Evolutionary conservation across 2,797 vertebrate species (phyloP).

Genomic region (Phalloptychus januarius): DNA sequence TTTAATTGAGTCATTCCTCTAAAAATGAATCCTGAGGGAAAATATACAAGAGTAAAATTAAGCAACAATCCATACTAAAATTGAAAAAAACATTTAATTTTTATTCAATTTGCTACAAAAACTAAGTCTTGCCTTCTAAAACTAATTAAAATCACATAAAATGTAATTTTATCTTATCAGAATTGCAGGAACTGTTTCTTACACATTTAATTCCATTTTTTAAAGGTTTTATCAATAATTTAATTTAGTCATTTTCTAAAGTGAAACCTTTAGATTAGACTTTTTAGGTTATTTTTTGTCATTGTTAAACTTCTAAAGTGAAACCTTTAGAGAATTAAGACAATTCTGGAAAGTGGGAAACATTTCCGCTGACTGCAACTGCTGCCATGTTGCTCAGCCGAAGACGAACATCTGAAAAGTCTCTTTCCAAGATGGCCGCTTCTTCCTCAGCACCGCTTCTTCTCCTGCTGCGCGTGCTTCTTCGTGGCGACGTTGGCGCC

Average conservation of each 20-base stretch:
- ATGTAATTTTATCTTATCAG: neutral
- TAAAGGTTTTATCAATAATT: neutral
- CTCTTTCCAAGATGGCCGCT: constrained; percentile 75
- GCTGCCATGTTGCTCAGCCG: constrained; percentile 67
- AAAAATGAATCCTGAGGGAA: no score
- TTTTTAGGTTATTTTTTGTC: constrained; percentile 35
- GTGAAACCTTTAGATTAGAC: constrained; percentile 2
- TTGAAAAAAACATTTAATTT: no score
- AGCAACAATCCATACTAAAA: no score
- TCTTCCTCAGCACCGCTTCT: constrained; percentile 81
- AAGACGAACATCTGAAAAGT: constrained; percentile 74
- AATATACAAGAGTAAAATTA: no score
- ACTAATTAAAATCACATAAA: no score
- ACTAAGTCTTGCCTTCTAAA: neutral
- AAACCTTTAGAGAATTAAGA: constrained; percentile 79
- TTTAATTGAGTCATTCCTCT: no score
- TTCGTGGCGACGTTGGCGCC: constrained; percentile 68
- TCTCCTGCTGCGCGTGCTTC: constrained; percentile 81
- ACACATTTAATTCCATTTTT: neutral
- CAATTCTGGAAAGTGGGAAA: constrained; percentile 79
- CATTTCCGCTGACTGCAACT: constrained; percentile 66
- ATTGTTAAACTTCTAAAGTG: constrained; percentile 69
- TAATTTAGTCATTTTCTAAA: neutral
- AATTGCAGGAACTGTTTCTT: neutral
- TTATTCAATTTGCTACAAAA: neutral